phyloP scores from a whole-genome alignment of 2,797 vertebrate genomes.

The Pipistrellus pipistrellus region DNA sequence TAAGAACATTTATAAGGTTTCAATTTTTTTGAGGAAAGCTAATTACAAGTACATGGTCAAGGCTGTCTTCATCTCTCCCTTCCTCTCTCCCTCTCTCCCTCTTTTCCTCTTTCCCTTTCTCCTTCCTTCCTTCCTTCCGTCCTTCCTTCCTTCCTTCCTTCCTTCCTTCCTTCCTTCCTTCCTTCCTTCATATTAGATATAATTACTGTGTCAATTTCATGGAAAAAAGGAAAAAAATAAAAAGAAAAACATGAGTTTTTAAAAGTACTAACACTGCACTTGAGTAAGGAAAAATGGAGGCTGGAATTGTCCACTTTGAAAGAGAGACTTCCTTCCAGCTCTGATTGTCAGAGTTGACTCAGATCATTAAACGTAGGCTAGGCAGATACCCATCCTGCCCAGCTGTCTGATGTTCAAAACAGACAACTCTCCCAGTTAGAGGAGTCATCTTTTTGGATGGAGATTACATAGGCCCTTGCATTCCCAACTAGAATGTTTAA shows the following conservation, averaged over 20 bases:
- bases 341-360: not conserved
- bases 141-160: fast-evolving
- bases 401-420: not conserved
- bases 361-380: not conserved
- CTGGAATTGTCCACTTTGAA: not conserved
- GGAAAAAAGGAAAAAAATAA: not conserved
- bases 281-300: not conserved
- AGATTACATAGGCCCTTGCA: not conserved
- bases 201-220: not conserved
- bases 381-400: not conserved
- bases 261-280: not conserved
- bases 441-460: not conserved
- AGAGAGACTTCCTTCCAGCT: not conserved
- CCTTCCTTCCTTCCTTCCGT: not conserved
- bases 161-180: fast-evolving
- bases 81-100: fast-evolving
- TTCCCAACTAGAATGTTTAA: not conserved
- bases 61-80: not conserved
- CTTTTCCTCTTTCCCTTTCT: too few relatives aligned
- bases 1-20: conserved; percentile 22
- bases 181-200: not conserved
- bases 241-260: not conserved
- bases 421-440: not conserved
- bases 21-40: conserved; percentile 3
- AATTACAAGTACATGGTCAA: not conserved